A percentile compares a stretch with the other conserved stretches of the same genome.
These are phyloP conservation scores for Melopsittacus undulatus DNA, from an alignment of 2,797 vertebrate genomes.

Conservation along the genomic window DNA sequence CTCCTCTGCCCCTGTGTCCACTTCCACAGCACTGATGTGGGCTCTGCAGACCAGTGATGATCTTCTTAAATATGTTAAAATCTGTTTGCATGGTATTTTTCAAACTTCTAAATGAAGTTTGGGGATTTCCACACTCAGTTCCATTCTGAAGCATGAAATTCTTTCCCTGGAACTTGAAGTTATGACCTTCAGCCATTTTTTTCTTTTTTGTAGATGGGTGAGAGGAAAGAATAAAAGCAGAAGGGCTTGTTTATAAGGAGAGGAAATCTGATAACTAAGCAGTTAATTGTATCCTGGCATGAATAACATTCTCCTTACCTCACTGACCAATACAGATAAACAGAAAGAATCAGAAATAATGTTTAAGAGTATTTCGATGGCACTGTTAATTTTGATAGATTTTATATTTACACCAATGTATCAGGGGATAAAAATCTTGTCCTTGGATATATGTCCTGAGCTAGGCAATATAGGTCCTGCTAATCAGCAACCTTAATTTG, in stretches of 20 bases:
- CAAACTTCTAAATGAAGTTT: not conserved
- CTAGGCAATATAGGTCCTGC: not conserved
- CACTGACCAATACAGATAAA: not conserved
- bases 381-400: not conserved
- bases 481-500: not conserved
- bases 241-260: not conserved
- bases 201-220: not conserved
- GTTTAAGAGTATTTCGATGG: not conserved
- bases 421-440: not conserved
- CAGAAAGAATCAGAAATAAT: not conserved
- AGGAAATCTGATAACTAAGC: not conserved
- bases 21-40: not conserved
- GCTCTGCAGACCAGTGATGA: not conserved
- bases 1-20: not conserved
- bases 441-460: not conserved
- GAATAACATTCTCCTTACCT: not conserved
- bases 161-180: not conserved
- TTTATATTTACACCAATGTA: not conserved
- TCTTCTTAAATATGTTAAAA: not conserved
- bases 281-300: not conserved
- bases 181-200: not conserved
- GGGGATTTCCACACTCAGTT: not conserved
- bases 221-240: not conserved
- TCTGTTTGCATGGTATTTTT: not conserved
- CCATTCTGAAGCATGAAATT: not conserved